Base-by-base conservation (phyloP, 2,888 invertebrate genomes). In the Hirtodrosophila histrioides region DNA sequence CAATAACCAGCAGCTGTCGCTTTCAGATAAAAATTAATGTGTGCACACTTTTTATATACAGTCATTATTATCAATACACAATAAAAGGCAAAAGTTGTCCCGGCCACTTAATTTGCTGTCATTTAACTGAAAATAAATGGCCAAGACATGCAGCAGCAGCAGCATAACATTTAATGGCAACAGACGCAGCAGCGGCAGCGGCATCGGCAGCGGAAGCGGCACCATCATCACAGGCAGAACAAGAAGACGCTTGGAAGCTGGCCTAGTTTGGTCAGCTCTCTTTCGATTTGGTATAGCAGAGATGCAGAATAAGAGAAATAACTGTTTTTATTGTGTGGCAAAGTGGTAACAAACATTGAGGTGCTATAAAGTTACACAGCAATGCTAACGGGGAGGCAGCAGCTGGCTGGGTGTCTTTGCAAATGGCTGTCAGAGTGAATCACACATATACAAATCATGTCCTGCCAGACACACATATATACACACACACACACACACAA, bases 1-100 rank as follows among this genome's bases (percentile, higher is more conserved):
- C 58, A 58, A 64, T 58, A 51, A 44, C 41, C 53, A 60, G 51
- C 82, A 84, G 78, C 87, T 82, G 81, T 66, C 74, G 51, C 24
- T 55, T 54, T 49, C 69, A 78, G 82, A 82, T 85, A 82, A 82
- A 82, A 78, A 84, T 86, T 84, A 82, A 82, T 82, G 82, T 53
- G 36, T n/a, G 27, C 49, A 64, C 44, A 58, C 50, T 56, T 58
- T 58, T 73, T 63, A 62, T 62, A 46, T 49, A 44, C 37, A 62
- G 55, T 75, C 78, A 86, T 82, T 81, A 86, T 81, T 82, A 84
- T 86, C 75, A 84, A 82, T 86, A 69, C 49, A 75, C 56, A 77
- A 77, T 73, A 72, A 68, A 60, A 64, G 51, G 62, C 68, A 55
- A 70, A 85, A 83, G 60, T 74, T 72, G 56, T 68, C 36, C 58